Percentiles rank a stretch among this genome's conserved stretches.
Evolutionary conservation across 2,113 vertebrate species (phyloP).

Genomic region (Baryphthengus martii): DNA sequence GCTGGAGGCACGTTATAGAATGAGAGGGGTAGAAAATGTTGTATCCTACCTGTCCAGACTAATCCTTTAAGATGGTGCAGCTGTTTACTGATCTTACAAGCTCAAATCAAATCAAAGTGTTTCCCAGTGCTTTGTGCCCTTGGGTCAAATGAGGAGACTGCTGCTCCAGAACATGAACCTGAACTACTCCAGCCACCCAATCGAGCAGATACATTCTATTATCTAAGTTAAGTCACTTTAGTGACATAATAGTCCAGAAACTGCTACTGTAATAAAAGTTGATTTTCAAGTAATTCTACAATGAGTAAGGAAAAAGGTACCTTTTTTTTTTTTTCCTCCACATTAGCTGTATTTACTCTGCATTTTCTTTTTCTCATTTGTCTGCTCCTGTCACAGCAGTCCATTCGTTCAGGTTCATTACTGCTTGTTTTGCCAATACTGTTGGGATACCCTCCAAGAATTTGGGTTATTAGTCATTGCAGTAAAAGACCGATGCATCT

Average conservation of each 20-base stretch:
- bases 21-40: not conserved
- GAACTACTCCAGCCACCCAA: not conserved
- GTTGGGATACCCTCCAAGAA: not conserved
- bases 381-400: not conserved
- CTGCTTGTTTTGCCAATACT: not conserved
- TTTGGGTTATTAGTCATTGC: not conserved
- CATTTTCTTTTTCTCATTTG: not conserved
- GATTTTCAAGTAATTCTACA: not conserved
- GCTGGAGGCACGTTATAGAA: not conserved
- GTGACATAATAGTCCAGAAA: not conserved
- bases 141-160: not conserved
- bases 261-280: not conserved
- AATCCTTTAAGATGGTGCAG: constrained; percentile 16
- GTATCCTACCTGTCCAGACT: not conserved
- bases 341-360: not conserved
- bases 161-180: not conserved
- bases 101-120: constrained; percentile 10
- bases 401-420: not conserved
- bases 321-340: not conserved
- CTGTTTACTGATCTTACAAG: constrained; percentile 1
- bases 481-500: not conserved
- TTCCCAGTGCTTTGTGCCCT: not conserved
- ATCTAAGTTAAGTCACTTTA: not conserved
- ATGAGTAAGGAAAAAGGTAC: not conserved
- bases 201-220: fast-evolving